Conservation (phyloP, 2,113 vertebrate species). For the Xenopus tropicalis region UCB_Xtro_10.0 CM004451.2:25074501-25075000, state of each 20-base stretch:
- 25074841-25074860: constrained; percentile 82
- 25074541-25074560: constrained; percentile 84
- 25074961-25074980: too few species aligned
- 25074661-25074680: constrained; percentile 45
- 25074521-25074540: constrained; percentile 55
- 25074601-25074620: constrained; percentile 81
- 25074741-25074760: constrained; percentile 85
- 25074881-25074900: constrained; percentile 60
- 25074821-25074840: constrained; percentile 77
- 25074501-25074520: constrained; percentile 7
- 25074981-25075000: too few species aligned
- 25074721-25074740: constrained; percentile 68
- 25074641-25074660: constrained; percentile 36
- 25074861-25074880: constrained; percentile 55
- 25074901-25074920: constrained; percentile 77
- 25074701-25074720: constrained; percentile 74
- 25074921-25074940: too few species aligned
- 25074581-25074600: constrained; percentile 94
- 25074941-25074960: too few species aligned
- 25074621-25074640: constrained; percentile 48
- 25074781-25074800: constrained; percentile 94
- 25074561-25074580: constrained; percentile 89
- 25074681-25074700: constrained; percentile 59
- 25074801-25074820: constrained; percentile 84
- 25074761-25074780: constrained; percentile 90